Base-by-base conservation (phyloP, 2,113 vertebrate species). In the Edolisoma coerulescens region DNA sequence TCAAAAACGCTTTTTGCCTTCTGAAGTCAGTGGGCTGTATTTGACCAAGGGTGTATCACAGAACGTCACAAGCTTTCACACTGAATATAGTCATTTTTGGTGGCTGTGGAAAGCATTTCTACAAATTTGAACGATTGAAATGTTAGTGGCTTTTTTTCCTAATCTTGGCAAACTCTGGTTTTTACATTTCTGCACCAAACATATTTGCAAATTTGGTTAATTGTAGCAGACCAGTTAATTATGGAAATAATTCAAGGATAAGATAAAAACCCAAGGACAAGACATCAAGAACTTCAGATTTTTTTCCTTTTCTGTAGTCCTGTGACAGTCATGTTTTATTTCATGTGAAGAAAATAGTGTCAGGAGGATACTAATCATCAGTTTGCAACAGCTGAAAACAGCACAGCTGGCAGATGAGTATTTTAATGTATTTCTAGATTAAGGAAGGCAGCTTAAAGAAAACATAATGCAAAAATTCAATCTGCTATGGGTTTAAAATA, bases 361-460 rank as follows among this genome's bases (percentile, higher is more conserved):
- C 94, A 96, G 87, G 94, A 96, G 94, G 84, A 96, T 97, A 89
- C 93, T 97, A 96, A 98, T 97, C 95, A 97, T 97, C 93, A 90
- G 94, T 97, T 98, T 97, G 91, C 96, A 96, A 69, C 84, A 97
- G 96, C 97, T 97, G 95, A 98, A 98, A 95, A 85, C 75, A 96
- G 95, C 96, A 96, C 98, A 98, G 97, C 97, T 98, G 98, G 97
- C 92, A 94, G 96, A 98, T 97, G 97, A 98, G 89, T 91, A 89
- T 97, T 98, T 98, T 95, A 97, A 98, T 97, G 95, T 92, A 97
- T 97, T 98, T 98, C 97, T 97, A 98, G 97, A 98, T 98, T 97
- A 98, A 97, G 97, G 75, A 97, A 98, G 84, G 93, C 96, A 93
- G 87, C 97, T 97, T 97, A 97, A 97, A 96, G 95, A 97, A 98